phyloP scores from a whole-genome alignment of 2,113 vertebrate species.

The Melanotaenia duboulayi region DNA sequence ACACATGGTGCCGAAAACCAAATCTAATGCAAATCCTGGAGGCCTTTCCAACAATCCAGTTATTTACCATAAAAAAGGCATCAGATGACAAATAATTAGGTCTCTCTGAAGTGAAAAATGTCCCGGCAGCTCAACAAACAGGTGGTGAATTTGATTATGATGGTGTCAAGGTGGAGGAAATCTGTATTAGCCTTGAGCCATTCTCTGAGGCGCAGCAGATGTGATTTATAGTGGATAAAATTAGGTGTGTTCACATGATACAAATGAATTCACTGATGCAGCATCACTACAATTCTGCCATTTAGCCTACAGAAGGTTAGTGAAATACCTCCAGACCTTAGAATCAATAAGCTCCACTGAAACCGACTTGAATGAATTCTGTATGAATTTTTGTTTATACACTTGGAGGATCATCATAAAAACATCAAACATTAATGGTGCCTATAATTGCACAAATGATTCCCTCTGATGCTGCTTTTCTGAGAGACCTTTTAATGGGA shows the following conservation, averaged over 20 bases:
- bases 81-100: slow-evolving; percentile 60
- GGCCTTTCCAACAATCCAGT: slow-evolving; percentile 46
- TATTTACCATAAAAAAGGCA: slow-evolving; percentile 44
- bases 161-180: slow-evolving; percentile 55
- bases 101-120: slow-evolving; percentile 45
- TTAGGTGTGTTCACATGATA: slow-evolving; percentile 31
- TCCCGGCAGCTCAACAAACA: slow-evolving; percentile 68
- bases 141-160: slow-evolving; percentile 76
- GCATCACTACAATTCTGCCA: not conserved
- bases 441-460: too few relatives aligned
- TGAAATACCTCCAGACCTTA: too few relatives aligned
- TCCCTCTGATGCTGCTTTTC: slow-evolving; percentile 23
- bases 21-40: slow-evolving; percentile 51
- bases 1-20: slow-evolving; percentile 28
- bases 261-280: slow-evolving; percentile 30
- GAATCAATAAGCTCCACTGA: too few relatives aligned
- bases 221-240: slow-evolving; percentile 64
- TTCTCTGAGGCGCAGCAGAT: slow-evolving; percentile 48
- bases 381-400: too few relatives aligned
- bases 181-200: slow-evolving; percentile 57
- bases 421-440: slow-evolving; percentile 29
- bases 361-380: too few relatives aligned
- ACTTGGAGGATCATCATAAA: too few relatives aligned
- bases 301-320: too few relatives aligned
- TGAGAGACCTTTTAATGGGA: slow-evolving; percentile 15